Percentiles rank a stretch among this genome's conserved stretches.
phyloP scores from a whole-genome alignment of 2,888 invertebrate genomes.

The Ectemnius cavifrons region DNA sequence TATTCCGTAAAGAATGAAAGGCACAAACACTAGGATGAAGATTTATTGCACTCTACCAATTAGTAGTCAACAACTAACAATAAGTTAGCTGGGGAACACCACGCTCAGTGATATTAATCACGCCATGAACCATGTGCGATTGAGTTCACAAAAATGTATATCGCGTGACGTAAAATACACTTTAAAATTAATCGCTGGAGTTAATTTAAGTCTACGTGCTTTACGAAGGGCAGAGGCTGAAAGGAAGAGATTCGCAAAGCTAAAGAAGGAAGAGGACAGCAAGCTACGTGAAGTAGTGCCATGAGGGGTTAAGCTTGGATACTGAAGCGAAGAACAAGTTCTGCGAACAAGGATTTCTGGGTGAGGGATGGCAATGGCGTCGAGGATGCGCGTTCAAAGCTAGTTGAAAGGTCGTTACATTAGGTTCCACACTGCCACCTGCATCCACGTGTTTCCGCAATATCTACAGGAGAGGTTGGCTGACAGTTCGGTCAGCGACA shows the following conservation, averaged over 20 bases:
- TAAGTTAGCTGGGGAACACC: too few species aligned
- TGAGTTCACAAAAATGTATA: too few species aligned
- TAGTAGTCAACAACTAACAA: too few species aligned
- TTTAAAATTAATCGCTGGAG: conserved; percentile 22
- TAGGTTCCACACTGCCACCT: conserved; percentile 52
- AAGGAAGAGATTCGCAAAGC: too few species aligned
- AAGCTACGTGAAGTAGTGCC: conserved; percentile 24
- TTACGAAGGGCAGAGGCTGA: too few species aligned
- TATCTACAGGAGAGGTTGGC: conserved; percentile 44
- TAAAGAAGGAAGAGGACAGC: conserved; percentile 15
- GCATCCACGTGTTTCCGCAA: conserved; percentile 57
- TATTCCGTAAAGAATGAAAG: too few species aligned
- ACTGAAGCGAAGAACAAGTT: conserved; percentile 42
- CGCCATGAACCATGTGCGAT: too few species aligned
- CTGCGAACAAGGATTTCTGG: conserved; percentile 11
- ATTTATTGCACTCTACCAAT: too few species aligned
- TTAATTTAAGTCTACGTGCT: too few species aligned
- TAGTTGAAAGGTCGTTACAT: conserved; percentile 62
- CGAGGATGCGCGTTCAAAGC: conserved; percentile 54
- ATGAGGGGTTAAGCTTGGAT: conserved; percentile 17
- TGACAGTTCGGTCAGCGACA: conserved; percentile 54
- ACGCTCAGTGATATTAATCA: too few species aligned
- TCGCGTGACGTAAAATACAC: too few species aligned
- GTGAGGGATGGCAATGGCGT: conserved; percentile 37
- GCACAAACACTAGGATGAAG: too few species aligned